Evolutionary conservation across 2,888 invertebrate genomes (phyloP).

Genomic region (Zele albiditarsus): DNA sequence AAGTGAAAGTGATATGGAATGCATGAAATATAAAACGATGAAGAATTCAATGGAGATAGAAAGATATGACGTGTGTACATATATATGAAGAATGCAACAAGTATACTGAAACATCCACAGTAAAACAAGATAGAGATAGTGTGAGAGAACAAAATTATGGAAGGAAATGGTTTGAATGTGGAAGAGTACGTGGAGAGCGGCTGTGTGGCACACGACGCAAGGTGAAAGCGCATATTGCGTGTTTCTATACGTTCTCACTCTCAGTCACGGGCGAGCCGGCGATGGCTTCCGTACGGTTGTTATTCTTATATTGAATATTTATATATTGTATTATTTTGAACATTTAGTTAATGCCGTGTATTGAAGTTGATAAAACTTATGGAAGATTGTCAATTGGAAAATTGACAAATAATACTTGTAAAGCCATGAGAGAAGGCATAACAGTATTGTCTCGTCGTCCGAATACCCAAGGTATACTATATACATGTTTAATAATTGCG

Average conservation of each 20-base stretch:
- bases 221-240: constrained; percentile 70
- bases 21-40: neutral
- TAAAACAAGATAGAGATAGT: neutral
- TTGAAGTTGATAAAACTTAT: constrained; percentile 6
- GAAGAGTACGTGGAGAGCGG: constrained; percentile 23
- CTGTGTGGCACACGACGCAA: constrained; percentile 51
- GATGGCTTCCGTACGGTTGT: constrained; percentile 55
- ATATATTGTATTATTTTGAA: neutral
- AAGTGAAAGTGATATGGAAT: neutral
- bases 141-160: constrained; percentile 4
- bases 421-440: constrained; percentile 65
- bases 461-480: constrained; percentile 69
- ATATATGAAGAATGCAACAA: constrained; percentile 8
- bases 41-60: neutral
- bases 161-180: constrained; percentile 14
- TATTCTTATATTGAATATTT: constrained; percentile 1
- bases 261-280: constrained; percentile 71
- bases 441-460: constrained; percentile 66
- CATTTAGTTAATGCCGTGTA: constrained; percentile 19
- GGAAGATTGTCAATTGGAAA: neutral
- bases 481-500: neutral
- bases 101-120: constrained; percentile 10
- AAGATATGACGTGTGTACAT: too few species aligned
- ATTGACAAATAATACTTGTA: constrained; percentile 6
- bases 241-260: constrained; percentile 56